These are phyloP conservation scores for Argyrosomus japonicus DNA, from an alignment of 2,113 vertebrate genomes.

Conservation along the genomic window DNA sequence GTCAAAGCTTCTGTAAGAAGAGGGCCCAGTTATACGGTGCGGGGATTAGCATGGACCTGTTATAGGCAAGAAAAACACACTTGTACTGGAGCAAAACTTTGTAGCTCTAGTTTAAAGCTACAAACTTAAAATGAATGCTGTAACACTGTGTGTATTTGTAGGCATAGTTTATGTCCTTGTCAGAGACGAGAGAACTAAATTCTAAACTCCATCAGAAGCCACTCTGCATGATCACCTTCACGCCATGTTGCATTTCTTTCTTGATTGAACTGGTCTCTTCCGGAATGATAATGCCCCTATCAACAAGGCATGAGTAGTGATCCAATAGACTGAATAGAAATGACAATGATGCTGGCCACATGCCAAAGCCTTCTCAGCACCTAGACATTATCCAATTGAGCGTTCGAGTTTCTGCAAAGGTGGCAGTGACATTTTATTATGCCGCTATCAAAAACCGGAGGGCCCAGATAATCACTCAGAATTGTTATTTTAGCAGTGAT, in stretches of 20 bases:
- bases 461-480: conserved; percentile 64
- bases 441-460: conserved; percentile 54
- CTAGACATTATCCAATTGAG: conserved; percentile 68
- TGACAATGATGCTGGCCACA: conserved; percentile 64
- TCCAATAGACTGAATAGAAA: conserved; percentile 67
- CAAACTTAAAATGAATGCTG: not conserved
- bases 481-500: conserved; percentile 74
- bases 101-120: not conserved
- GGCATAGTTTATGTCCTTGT: conserved; percentile 34
- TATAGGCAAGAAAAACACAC: not conserved
- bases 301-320: conserved; percentile 67
- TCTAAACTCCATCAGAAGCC: conserved; percentile 53
- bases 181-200: conserved; percentile 42
- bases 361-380: conserved; percentile 66
- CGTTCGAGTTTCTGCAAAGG: conserved; percentile 62
- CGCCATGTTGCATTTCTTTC: conserved; percentile 44
- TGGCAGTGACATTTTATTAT: conserved; percentile 71
- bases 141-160: conserved; percentile 26
- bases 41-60: conserved; percentile 18
- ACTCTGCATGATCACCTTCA: conserved; percentile 71
- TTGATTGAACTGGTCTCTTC: conserved; percentile 60
- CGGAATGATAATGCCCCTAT: conserved; percentile 74
- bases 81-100: not conserved
- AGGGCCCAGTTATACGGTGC: not conserved
- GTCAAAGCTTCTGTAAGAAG: conserved; percentile 32